These are phyloP conservation scores for Metellina segmentata DNA, from an alignment of 2,888 invertebrate genomes.

Conservation along the genomic window DNA sequence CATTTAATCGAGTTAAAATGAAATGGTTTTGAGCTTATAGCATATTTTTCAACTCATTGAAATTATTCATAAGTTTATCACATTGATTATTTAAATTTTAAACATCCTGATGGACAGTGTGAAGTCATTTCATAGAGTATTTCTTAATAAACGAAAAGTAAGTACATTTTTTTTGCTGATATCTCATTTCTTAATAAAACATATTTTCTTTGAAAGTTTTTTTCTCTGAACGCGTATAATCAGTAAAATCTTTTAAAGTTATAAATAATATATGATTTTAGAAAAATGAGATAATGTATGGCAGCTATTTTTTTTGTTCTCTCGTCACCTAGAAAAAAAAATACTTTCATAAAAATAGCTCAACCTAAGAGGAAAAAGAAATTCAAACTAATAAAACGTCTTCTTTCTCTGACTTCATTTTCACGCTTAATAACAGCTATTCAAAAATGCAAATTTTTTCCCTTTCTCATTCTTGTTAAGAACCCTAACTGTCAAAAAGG, in stretches of 20 bases:
- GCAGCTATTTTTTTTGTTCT: not conserved
- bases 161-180: no score
- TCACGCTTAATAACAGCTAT: slow-evolving; percentile 21
- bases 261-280: not conserved
- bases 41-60: no score
- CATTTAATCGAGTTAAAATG: no score
- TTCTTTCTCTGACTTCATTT: not conserved
- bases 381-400: slow-evolving; percentile 41
- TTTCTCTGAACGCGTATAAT: not conserved
- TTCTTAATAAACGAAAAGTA: no score
- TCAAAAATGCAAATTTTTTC: slow-evolving; percentile 17
- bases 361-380: slow-evolving; percentile 1
- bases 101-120: no score
- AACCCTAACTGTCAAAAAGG: slow-evolving; percentile 54
- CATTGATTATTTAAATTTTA: no score
- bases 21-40: no score
- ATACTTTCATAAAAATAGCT: not conserved
- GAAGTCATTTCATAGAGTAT: no score
- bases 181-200: not conserved
- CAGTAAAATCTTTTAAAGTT: not conserved
- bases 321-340: not conserved
- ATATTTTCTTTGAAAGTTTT: not conserved
- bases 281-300: not conserved
- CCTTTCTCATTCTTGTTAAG: not conserved
- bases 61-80: no score